Conservation (phyloP, 2,888 invertebrate genomes). For the Acleris literana region DNA sequence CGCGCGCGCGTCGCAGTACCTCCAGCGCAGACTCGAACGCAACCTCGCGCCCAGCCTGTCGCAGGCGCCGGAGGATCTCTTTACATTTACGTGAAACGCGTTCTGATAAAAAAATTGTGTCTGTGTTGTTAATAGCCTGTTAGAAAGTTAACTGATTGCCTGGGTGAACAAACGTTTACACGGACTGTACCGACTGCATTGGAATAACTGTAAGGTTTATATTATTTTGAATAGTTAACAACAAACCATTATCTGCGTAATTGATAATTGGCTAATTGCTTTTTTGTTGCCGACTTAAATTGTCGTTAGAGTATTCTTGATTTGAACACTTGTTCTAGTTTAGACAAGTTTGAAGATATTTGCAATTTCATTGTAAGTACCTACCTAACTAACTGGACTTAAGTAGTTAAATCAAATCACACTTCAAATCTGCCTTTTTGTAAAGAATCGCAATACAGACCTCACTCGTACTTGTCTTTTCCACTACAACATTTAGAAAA, state of each 20-base stretch:
- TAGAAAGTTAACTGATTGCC: conserved; percentile 61
- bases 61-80: conserved; percentile 45
- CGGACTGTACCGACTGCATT: conserved; percentile 52
- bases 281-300: conserved; percentile 3
- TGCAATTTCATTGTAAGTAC: neutral
- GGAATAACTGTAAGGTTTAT: conserved; percentile 72
- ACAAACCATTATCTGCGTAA: neutral
- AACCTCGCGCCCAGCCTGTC: conserved; percentile 38
- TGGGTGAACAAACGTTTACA: conserved; percentile 54
- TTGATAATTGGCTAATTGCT: conserved; percentile 5
- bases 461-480: too few species aligned
- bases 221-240: conserved; percentile 37
- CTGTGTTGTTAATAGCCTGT: conserved; percentile 42
- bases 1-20: conserved; percentile 53
- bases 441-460: too few species aligned
- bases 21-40: conserved; percentile 36
- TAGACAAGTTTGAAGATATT: neutral
- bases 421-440: too few species aligned
- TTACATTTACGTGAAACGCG: conserved; percentile 45
- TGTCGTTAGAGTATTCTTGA: neutral
- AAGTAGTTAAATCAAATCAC: too few species aligned
- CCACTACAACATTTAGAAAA: neutral
- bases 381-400: too few species aligned
- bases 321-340: neutral
- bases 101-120: conserved; percentile 41